Conservation (phyloP, 30 jellyfish, hydroid and myxozoan species). For the Aurelia coerulea region DNA sequence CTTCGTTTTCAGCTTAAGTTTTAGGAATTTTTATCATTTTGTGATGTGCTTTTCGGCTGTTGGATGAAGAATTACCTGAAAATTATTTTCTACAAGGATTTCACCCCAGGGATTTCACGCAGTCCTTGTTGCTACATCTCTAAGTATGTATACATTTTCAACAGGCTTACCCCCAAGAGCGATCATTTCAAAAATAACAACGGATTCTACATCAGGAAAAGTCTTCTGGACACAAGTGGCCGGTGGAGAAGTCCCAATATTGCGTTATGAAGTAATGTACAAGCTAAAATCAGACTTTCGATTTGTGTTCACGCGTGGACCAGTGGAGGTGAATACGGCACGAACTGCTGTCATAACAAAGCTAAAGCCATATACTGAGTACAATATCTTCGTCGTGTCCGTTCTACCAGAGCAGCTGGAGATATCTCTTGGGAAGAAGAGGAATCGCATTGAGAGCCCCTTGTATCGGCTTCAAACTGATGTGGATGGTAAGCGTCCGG, state of each 20-base stretch:
- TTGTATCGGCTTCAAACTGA: slow-evolving; percentile 61
- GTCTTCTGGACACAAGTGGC: slow-evolving; percentile 49
- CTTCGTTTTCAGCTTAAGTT: too few species aligned
- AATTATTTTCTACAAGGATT: too few species aligned
- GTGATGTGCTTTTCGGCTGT: too few species aligned
- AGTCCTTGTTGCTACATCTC: neutral
- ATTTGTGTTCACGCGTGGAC: slow-evolving; percentile 53
- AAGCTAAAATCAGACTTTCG: slow-evolving; percentile 40
- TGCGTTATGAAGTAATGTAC: slow-evolving; percentile 53
- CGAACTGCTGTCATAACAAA: slow-evolving; percentile 42
- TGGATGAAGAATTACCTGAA: too few species aligned
- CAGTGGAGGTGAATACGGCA: slow-evolving; percentile 24
- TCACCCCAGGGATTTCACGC: too few species aligned
- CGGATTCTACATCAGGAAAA: slow-evolving; percentile 54
- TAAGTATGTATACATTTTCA: neutral
- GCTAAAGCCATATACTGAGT: slow-evolving; percentile 62
- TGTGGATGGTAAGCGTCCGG: slow-evolving; percentile 43
- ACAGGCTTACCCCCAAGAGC: slow-evolving; percentile 51
- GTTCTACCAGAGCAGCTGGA: slow-evolving; percentile 57
- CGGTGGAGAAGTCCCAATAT: slow-evolving; percentile 63
- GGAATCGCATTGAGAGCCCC: slow-evolving; percentile 42
- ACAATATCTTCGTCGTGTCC: slow-evolving; percentile 44
- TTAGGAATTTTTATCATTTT: too few species aligned
- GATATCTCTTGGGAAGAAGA: slow-evolving; percentile 10
- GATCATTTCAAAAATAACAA: slow-evolving; percentile 39